These are phyloP conservation scores for Mus musculus DNA, from an alignment of 2,113 vertebrate genomes.

Conservation along the genomic window DNA sequence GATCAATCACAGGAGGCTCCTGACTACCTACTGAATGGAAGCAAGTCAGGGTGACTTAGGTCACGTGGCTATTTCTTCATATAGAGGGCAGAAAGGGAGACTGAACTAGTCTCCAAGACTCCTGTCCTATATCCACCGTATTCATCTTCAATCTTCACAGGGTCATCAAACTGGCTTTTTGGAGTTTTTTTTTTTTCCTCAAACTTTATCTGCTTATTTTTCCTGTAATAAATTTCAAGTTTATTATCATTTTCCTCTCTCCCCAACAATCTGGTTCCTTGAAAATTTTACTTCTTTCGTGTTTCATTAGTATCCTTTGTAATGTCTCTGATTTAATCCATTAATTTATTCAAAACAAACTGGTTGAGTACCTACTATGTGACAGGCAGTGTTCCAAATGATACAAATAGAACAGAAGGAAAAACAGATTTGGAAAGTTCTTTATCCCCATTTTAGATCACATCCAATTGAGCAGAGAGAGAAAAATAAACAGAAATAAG, in stretches of 20 bases:
- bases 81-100: not conserved
- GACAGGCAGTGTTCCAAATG: not conserved
- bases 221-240: not conserved
- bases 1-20: not conserved
- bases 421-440: not conserved
- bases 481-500: not conserved
- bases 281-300: not conserved
- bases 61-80: not conserved
- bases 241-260: not conserved
- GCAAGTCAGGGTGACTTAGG: not conserved
- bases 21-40: slow-evolving; percentile 33
- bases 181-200: not conserved
- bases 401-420: not conserved
- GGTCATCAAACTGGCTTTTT: not conserved
- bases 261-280: not conserved
- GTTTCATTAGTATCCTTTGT: not conserved
- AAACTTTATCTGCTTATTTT: not conserved
- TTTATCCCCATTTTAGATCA: not conserved
- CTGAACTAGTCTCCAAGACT: not conserved
- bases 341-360: not conserved
- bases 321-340: not conserved
- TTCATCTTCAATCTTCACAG: not conserved
- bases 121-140: not conserved
- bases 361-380: not conserved
- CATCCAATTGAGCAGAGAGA: not conserved